phyloP scores from a whole-genome alignment of 2,888 invertebrate genomes.

The Prosapia bicincta region DNA sequence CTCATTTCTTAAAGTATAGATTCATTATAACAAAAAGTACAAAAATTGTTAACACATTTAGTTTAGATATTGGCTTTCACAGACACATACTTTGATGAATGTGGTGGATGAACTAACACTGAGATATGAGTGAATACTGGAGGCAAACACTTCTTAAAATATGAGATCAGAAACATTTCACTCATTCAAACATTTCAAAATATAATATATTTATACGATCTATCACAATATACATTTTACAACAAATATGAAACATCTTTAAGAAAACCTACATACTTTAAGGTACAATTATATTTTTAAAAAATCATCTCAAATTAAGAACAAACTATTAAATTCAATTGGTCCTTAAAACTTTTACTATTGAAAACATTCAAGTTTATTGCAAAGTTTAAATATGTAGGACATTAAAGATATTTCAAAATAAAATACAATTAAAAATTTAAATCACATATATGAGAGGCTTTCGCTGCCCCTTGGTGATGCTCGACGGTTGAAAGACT shows the following conservation, averaged over 20 bases:
- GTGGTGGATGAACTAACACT: conserved; percentile 10
- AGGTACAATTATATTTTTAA: background rate
- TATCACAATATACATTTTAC: background rate
- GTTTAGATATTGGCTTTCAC: conserved; percentile 4
- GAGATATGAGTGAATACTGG: conserved; percentile 6
- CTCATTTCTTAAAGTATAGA: conserved; percentile 25
- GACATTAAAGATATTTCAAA: conserved; percentile 5
- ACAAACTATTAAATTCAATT: background rate
- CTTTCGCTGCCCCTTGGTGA: background rate
- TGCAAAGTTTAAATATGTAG: background rate
- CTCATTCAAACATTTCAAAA: background rate
- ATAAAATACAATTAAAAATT: conserved; percentile 21
- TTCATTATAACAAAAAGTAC: conserved; percentile 38
- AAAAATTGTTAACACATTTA: conserved; percentile 34
- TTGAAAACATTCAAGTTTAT: background rate
- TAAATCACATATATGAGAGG: conserved; percentile 19
- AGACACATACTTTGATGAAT: conserved; percentile 22
- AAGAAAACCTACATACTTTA: background rate
- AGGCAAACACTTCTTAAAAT: conserved; percentile 3
- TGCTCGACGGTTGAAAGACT: background rate
- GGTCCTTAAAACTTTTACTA: background rate
- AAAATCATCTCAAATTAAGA: background rate
- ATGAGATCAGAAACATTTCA: conserved; percentile 23
- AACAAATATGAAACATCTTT: background rate
- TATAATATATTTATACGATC: background rate